A percentile compares a stretch with the other conserved stretches of the same genome.
Conservation (phyloP, 2,888 invertebrate species). For the Ischnura elegans region DNA sequence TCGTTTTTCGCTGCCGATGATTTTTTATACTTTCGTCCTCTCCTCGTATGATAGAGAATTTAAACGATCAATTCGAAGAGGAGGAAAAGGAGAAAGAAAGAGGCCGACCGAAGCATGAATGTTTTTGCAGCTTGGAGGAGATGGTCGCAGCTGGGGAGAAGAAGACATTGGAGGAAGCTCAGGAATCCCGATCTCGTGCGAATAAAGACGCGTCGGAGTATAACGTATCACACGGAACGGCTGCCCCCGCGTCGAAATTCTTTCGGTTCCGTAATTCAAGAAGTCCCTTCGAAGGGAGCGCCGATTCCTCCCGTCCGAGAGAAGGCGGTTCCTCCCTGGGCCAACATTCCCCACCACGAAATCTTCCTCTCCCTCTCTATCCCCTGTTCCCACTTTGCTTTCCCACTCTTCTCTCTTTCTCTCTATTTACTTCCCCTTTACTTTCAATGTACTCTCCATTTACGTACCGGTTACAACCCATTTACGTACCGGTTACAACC, state of each 20-base stretch:
- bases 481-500: too few relatives aligned
- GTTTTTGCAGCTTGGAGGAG: background rate
- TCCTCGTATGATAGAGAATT: background rate
- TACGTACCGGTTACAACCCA: too few relatives aligned
- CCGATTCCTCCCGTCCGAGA: background rate
- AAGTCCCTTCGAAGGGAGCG: slow-evolving; percentile 27
- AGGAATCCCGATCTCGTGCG: slow-evolving; percentile 18
- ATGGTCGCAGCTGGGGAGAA: background rate
- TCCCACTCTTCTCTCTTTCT: background rate
- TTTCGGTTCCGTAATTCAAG: slow-evolving; percentile 59
- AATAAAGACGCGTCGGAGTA: background rate
- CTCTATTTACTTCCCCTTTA: too few relatives aligned
- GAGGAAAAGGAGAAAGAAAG: background rate
- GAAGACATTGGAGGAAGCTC: background rate
- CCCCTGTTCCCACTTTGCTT: background rate
- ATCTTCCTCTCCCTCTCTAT: background rate
- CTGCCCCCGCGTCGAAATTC: slow-evolving; percentile 41
- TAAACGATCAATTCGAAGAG: background rate
- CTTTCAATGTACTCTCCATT: too few relatives aligned
- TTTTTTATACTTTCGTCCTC: background rate
- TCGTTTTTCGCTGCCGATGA: background rate
- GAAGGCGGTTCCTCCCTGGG: background rate
- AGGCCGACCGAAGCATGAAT: background rate
- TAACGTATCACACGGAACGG: slow-evolving; percentile 32
- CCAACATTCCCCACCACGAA: background rate